Evolutionary conservation across 2,113 vertebrate genomes (phyloP), one percentile per base, ranked within the genome.

Genomic region (Tragelaphus scriptus): DNA sequence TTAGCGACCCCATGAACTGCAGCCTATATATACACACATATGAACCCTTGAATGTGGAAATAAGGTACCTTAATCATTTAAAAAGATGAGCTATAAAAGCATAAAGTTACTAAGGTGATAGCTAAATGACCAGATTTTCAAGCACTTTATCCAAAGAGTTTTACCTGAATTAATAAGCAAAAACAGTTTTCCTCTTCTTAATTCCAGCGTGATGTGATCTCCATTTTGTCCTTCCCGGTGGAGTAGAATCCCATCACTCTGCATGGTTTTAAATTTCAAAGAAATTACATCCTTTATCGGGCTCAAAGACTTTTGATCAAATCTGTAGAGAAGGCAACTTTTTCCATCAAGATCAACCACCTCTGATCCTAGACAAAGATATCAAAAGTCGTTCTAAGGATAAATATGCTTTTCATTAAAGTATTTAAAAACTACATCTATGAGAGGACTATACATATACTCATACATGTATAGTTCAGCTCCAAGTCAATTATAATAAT

Each of bases 191-290:
- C 99, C 99, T 98, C 98, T 98, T 97, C 98, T 97, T 97, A 99
- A 98, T 95, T 99, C 99, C 98, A 99, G 58, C 8, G 98, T 99
- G 61, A 99, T 97, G 49, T 98, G 97, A 96, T 99, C 98, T 96
- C 99, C 99, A 91, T 98, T 98, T 61, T 98, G 97, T 94, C 99
- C 99, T 98, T 99, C 97, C 97, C 99, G 98, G 87, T 99, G 99
- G 63, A 99, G 98, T 40, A 99, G 97, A 97, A 99, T 97, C 86
- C 99, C 99, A 90, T 99, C 99, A 94, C 99, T 99, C 98, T 99
- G 98, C 97, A 99, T 98, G 75, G 99, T 99, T 98, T 99, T 99
- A 98, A 99, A 99, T 98, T 99, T 99, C 98, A 99, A 98, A 97
- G 99, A 99, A 96, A 99, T 99, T 77, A 98, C 97, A 95, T 99